Evolutionary conservation across 2,113 vertebrate species (phyloP).

Genomic region (Phaethon lepturus): DNA sequence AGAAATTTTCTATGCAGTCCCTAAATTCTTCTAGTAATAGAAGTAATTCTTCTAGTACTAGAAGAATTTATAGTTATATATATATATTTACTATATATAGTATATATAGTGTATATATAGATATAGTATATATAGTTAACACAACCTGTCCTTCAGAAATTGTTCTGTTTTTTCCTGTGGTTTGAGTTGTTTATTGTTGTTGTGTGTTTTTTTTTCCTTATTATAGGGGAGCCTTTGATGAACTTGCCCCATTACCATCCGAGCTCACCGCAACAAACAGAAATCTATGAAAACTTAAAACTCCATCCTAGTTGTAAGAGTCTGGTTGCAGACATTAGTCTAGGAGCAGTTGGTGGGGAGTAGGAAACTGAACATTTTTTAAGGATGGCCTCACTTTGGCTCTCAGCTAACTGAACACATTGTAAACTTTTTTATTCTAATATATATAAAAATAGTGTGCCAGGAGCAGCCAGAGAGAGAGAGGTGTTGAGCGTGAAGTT

Average conservation of each 20-base stretch:
- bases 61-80: too few species aligned
- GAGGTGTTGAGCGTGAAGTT: background rate
- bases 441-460: background rate
- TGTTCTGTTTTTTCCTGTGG: background rate
- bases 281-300: background rate
- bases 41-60: too few species aligned
- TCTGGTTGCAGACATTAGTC: background rate
- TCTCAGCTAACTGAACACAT: conserved; percentile 4
- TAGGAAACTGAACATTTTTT: conserved; percentile 56
- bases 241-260: background rate
- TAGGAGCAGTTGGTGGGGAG: conserved; percentile 1
- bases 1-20: background rate
- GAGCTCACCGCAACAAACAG: background rate
- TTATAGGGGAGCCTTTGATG: background rate
- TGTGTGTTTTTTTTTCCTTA: background rate
- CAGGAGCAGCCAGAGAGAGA: conserved; percentile 25
- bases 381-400: conserved; percentile 67
- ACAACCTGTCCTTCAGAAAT: background rate
- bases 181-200: background rate
- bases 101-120: too few species aligned
- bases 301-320: background rate
- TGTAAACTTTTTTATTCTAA: conserved; percentile 44
- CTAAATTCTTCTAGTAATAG: background rate
- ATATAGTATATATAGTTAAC: background rate
- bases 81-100: too few species aligned